Conservation (phyloP, 2,888 invertebrate genomes). For the Acanthosepion pharaonis region DNA sequence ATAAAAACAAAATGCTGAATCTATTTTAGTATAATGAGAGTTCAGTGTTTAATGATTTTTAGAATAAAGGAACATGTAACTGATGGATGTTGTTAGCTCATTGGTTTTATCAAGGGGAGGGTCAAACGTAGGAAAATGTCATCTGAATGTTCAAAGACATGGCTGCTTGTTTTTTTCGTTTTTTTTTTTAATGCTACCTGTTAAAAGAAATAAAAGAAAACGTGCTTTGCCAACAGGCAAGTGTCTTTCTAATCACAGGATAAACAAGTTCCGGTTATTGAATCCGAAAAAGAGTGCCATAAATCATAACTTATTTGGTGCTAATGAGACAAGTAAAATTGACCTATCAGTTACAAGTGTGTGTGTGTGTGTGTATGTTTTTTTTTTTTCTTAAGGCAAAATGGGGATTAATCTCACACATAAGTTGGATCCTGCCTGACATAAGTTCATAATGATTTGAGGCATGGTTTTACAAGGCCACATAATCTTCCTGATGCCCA, state of each 20-base stretch:
- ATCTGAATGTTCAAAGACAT: neutral
- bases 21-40: too few relatives aligned
- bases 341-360: neutral
- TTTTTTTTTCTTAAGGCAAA: neutral
- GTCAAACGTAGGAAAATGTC: neutral
- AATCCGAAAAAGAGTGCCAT: neutral
- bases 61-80: too few relatives aligned
- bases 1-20: too few relatives aligned
- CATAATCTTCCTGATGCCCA: too few relatives aligned
- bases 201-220: neutral
- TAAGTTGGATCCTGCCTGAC: too few relatives aligned
- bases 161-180: neutral
- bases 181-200: neutral
- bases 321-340: neutral
- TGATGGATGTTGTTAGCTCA: too few relatives aligned
- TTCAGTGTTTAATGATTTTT: too few relatives aligned
- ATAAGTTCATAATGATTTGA: too few relatives aligned
- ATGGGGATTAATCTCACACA: neutral
- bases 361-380: neutral
- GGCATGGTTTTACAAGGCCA: too few relatives aligned
- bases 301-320: neutral
- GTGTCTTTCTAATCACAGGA: neutral
- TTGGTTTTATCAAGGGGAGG: too few relatives aligned
- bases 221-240: neutral
- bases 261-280: conserved; percentile 6